phyloP scores from a whole-genome alignment of 2,113 vertebrate species.

The Montifringilla adamsi region DNA sequence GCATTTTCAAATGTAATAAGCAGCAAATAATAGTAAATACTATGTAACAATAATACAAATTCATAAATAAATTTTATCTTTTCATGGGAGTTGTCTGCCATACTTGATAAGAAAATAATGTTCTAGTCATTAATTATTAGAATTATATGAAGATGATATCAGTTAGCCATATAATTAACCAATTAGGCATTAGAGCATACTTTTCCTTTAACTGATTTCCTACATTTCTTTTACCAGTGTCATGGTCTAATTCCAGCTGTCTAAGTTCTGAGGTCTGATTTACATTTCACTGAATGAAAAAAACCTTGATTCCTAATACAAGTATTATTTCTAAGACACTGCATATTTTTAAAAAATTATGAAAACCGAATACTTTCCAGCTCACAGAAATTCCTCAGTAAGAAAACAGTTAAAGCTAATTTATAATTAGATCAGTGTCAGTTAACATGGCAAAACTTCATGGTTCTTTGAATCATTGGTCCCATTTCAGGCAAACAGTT shows the following conservation, averaged over 20 bases:
- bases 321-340: background rate
- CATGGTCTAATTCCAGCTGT: background rate
- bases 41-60: background rate
- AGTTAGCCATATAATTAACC: background rate
- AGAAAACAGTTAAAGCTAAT: background rate
- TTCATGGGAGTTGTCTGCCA: background rate
- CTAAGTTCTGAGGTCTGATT: background rate
- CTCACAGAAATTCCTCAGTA: background rate
- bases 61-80: background rate
- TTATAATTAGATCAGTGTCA: background rate
- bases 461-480: background rate
- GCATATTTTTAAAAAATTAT: background rate
- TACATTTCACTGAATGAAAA: background rate
- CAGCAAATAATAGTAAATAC: background rate
- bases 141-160: background rate
- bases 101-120: background rate
- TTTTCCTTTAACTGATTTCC: background rate
- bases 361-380: background rate
- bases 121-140: background rate
- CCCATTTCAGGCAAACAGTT: constrained; percentile 12
- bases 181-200: background rate
- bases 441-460: background rate
- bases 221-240: background rate
- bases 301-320: background rate
- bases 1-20: background rate